A percentile compares a stretch with the other conserved stretches of the same genome.
These are phyloP conservation scores for Lethrus apterus DNA, from an alignment of 1,140 invertebrate genomes.

Conservation along the genomic window DNA sequence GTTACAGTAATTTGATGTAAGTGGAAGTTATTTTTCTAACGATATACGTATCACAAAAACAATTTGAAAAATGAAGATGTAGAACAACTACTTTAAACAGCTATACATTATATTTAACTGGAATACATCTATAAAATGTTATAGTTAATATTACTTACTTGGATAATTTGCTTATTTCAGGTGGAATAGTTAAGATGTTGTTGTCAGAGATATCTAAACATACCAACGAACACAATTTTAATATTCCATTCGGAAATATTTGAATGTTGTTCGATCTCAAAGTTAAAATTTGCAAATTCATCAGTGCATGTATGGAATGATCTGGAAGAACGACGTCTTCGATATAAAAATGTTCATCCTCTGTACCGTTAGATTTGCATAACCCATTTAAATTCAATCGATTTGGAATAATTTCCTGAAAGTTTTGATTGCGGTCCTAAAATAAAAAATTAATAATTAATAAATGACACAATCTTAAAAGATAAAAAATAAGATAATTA, in stretches of 20 bases:
- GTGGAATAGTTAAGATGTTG: slow-evolving; percentile 51
- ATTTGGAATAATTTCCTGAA: slow-evolving; percentile 21
- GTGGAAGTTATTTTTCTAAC: too few species aligned
- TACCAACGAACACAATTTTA: slow-evolving; percentile 50
- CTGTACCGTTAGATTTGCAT: slow-evolving; percentile 24
- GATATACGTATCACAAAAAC: too few species aligned
- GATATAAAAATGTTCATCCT: slow-evolving; percentile 25
- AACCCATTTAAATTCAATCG: slow-evolving; percentile 36
- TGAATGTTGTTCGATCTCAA: slow-evolving; percentile 53
- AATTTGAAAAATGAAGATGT: too few species aligned
- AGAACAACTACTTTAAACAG: too few species aligned
- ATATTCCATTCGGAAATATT: slow-evolving; percentile 50
- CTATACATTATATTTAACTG: too few species aligned
- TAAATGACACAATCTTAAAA: too few species aligned
- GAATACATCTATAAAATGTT: slow-evolving; percentile 13
- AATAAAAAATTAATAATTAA: too few species aligned
- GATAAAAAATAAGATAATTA: too few species aligned
- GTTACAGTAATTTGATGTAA: too few species aligned
- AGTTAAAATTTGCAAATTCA: slow-evolving; percentile 47
- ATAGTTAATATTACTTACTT: slow-evolving; percentile 59
- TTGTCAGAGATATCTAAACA: slow-evolving; percentile 65
- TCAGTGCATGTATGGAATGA: slow-evolving; percentile 30
- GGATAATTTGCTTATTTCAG: slow-evolving; percentile 52
- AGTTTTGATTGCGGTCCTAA: too few species aligned
- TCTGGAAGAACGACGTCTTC: slow-evolving; percentile 37